phyloP scores from a whole-genome alignment of 1,140 invertebrate species.

The Himalopsyche phryganea region DNA sequence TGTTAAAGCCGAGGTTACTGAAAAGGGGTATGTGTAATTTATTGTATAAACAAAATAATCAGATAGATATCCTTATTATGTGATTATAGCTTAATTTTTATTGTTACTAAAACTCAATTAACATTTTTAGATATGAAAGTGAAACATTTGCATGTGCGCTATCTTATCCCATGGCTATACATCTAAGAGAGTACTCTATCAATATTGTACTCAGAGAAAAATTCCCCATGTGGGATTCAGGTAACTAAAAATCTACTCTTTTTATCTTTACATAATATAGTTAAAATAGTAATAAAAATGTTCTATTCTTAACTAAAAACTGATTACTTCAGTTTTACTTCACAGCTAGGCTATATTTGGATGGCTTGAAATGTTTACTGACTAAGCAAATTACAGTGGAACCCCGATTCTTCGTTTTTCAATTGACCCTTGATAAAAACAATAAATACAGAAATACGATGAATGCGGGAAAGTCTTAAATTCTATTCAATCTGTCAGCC shows the following conservation, averaged over 20 bases:
- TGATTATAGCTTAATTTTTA: background rate
- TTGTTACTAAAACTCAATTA: slow-evolving; percentile 1
- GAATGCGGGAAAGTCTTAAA: too few relatives aligned
- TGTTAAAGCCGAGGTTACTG: slow-evolving; percentile 40
- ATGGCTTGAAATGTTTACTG: too few relatives aligned
- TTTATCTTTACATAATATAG: background rate
- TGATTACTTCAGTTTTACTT: too few relatives aligned
- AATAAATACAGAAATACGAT: too few relatives aligned
- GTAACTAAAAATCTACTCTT: background rate
- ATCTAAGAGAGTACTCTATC: slow-evolving; percentile 42
- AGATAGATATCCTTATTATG: too few relatives aligned
- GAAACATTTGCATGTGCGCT: slow-evolving; percentile 43
- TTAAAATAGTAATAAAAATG: background rate
- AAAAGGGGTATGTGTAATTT: slow-evolving; percentile 37
- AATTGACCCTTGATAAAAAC: too few relatives aligned
- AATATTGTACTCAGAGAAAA: slow-evolving; percentile 35
- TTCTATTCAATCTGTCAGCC: too few relatives aligned
- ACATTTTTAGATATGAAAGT: slow-evolving; percentile 41
- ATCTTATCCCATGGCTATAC: slow-evolving; percentile 40
- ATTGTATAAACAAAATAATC: too few relatives aligned
- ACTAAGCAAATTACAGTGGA: too few relatives aligned
- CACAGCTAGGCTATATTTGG: too few relatives aligned
- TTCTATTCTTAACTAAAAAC: too few relatives aligned
- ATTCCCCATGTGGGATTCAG: slow-evolving; percentile 36
- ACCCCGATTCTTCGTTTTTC: too few relatives aligned